These are phyloP conservation scores for Dexiosoma caninum DNA, from an alignment of 2,888 invertebrate species.

Conservation along the genomic window DNA sequence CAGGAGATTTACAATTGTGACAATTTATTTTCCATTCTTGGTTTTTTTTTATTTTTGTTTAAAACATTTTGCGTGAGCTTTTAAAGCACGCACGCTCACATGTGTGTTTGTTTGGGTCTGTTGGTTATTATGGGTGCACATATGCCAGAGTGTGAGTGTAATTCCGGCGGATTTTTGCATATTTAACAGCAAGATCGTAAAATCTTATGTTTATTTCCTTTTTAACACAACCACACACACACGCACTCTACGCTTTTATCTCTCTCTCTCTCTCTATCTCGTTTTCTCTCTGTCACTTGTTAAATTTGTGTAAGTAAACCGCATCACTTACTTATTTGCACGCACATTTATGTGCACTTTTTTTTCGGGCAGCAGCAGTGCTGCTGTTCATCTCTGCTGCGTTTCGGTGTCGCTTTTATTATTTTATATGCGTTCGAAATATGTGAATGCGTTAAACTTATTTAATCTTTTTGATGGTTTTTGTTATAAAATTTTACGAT, in stretches of 20 bases:
- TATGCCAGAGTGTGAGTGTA: conserved; percentile 41
- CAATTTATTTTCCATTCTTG: conserved; percentile 59
- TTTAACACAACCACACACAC: conserved; percentile 27
- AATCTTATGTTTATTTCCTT: conserved; percentile 67
- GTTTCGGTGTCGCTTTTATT: conserved; percentile 46
- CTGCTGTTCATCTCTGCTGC: conserved; percentile 41
- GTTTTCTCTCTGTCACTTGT: background rate
- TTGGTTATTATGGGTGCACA: conserved; percentile 29
- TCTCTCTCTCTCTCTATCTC: background rate
- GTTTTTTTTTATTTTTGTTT: conserved; percentile 34
- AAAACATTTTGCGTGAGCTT: conserved; percentile 51
- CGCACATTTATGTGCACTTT: conserved; percentile 53
- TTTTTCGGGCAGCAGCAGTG: conserved; percentile 3
- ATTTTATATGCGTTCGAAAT: conserved; percentile 52
- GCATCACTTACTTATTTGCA: conserved; percentile 47
- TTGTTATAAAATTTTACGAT: conserved; percentile 62
- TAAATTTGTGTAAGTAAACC: conserved; percentile 14
- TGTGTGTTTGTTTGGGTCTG: conserved; percentile 4
- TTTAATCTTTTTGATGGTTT: conserved; percentile 64
- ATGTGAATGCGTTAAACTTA: conserved; percentile 54
- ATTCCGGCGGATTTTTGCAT: conserved; percentile 62
- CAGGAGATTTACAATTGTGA: conserved; percentile 67
- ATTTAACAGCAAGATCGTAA: conserved; percentile 65
- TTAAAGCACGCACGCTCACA: conserved; percentile 42
- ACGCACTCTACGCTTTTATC: background rate